phyloP scores from a whole-genome alignment of 2,113 vertebrate species.

The Sisor rabdophorus region DNA sequence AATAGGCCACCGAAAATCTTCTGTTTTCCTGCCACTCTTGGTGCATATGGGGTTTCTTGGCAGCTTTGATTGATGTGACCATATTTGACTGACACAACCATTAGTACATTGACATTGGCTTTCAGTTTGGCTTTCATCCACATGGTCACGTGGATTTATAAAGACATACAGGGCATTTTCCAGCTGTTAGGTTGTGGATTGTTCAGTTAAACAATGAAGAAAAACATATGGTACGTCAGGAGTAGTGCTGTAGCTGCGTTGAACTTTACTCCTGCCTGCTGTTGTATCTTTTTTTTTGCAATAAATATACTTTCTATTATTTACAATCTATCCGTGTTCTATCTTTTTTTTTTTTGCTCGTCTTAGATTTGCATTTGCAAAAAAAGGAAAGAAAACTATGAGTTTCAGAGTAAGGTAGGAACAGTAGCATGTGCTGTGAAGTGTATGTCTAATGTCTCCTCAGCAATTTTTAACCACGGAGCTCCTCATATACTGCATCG shows the following conservation, averaged over 20 bases:
- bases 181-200: background rate
- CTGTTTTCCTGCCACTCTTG: no score
- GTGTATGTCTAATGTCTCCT: constrained; percentile 4
- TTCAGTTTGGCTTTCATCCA: background rate
- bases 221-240: background rate
- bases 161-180: background rate
- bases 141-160: background rate
- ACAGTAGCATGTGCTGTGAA: constrained; percentile 10
- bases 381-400: background rate
- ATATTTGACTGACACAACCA: background rate
- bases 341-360: no score
- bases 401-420: background rate
- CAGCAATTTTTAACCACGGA: constrained; percentile 32
- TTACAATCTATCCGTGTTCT: no score
- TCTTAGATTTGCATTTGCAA: no score
- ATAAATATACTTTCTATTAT: no score
- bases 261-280: constrained; percentile 12
- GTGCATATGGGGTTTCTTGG: no score
- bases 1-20: no score
- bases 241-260: background rate
- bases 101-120: background rate
- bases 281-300: background rate
- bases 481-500: constrained; percentile 10
- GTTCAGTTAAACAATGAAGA: background rate
- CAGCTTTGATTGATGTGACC: background rate